Conservation (phyloP, 2,797 vertebrate genomes). For the Morelia viridis region DNA sequence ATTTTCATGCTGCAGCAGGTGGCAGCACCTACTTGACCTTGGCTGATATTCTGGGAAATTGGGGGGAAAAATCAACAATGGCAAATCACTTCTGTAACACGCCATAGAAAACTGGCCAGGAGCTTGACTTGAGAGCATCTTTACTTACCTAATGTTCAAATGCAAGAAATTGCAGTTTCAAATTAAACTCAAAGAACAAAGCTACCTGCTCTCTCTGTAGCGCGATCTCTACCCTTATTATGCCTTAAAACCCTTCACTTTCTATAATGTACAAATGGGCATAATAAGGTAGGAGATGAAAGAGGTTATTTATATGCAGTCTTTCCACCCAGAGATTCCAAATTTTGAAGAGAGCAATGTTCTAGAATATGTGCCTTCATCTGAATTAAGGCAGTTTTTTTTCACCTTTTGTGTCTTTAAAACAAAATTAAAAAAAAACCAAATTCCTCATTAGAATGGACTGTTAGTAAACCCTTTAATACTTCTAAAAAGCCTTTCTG, state of each 20-base stretch:
- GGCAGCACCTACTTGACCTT: background rate
- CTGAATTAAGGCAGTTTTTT: background rate
- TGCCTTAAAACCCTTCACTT: background rate
- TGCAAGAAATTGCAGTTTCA: background rate
- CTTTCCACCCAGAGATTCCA: background rate
- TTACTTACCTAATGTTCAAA: background rate
- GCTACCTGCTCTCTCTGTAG: background rate
- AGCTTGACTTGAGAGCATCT: background rate
- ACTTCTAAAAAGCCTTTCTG: background rate
- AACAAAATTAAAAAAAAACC: background rate
- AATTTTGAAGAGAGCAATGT: background rate
- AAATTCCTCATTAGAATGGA: background rate
- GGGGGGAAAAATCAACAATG: background rate
- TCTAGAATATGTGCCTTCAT: background rate
- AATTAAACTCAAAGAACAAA: background rate
- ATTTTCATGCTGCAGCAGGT: background rate
- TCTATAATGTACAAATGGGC: background rate
- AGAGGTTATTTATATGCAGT: background rate
- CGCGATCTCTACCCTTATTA: background rate
- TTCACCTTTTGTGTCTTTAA: background rate
- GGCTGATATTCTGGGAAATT: background rate
- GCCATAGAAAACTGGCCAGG: background rate
- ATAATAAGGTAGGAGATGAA: background rate
- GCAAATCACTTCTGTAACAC: background rate
- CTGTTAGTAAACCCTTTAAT: background rate